phyloP scores from a whole-genome alignment of 1,140 invertebrate genomes.

The Drusus annulatus region DNA sequence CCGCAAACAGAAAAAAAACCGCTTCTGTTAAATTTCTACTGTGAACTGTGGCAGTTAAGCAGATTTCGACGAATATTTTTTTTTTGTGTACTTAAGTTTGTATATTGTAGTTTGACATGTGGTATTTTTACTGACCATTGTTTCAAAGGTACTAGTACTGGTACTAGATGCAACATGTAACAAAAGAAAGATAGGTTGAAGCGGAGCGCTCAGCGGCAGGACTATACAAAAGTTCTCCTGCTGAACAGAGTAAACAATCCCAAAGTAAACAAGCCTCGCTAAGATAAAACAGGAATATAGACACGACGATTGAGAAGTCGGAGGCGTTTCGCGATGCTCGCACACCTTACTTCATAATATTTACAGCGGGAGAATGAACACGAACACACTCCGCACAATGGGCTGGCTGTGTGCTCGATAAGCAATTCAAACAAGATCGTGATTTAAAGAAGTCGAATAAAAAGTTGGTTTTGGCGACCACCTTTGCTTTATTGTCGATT shows the following conservation, averaged over 20 bases:
- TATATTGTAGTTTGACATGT: too few species aligned
- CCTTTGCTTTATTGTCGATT: background rate
- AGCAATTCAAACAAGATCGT: slow-evolving; percentile 23
- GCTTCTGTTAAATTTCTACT: too few species aligned
- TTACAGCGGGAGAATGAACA: slow-evolving; percentile 4
- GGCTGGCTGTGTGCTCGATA: background rate
- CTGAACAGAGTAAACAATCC: slow-evolving; percentile 7
- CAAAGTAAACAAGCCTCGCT: slow-evolving; percentile 8
- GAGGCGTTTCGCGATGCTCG: background rate
- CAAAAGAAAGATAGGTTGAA: too few species aligned
- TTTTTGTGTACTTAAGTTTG: too few species aligned
- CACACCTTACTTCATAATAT: slow-evolving; percentile 34
- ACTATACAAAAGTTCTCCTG: background rate
- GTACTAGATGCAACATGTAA: too few species aligned
- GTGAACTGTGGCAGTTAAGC: too few species aligned
- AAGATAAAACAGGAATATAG: slow-evolving; percentile 4
- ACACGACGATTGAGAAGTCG: slow-evolving; percentile 26
- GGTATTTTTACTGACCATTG: too few species aligned
- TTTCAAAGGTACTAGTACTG: too few species aligned
- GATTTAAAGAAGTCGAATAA: slow-evolving; percentile 34
- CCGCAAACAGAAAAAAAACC: too few species aligned
- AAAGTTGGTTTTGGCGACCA: background rate
- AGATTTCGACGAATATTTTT: too few species aligned
- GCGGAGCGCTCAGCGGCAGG: too few species aligned
- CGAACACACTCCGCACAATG: slow-evolving; percentile 14